Percentiles rank a stretch among this genome's conserved stretches.
phyloP scores from a whole-genome alignment of 2,113 vertebrate species.

The Sylvia atricapilla region DNA sequence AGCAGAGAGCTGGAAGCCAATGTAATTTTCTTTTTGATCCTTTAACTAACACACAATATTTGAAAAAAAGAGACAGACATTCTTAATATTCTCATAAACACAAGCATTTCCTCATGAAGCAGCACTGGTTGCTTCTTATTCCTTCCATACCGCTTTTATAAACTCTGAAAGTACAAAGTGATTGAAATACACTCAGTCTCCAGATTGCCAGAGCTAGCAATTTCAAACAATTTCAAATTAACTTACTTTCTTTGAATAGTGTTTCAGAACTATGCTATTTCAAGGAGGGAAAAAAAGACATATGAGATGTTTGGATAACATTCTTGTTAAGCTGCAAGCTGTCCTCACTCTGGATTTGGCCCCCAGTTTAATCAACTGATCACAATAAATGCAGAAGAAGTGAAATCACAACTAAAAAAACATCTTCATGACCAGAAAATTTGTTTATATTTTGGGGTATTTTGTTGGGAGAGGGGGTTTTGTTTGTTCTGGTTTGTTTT shows the following conservation, averaged over 20 bases:
- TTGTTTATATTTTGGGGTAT: background rate
- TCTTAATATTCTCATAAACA: conserved; percentile 38
- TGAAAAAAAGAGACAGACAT: conserved; percentile 20
- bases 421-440: background rate
- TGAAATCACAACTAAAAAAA: background rate
- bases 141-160: conserved; percentile 12
- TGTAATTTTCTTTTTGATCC: conserved; percentile 20
- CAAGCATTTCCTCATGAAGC: conserved; percentile 44
- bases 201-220: background rate
- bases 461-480: background rate
- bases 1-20: background rate
- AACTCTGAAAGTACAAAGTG: background rate
- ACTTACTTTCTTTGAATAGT: background rate
- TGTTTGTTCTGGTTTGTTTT: too few species aligned
- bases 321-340: background rate
- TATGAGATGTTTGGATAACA: background rate
- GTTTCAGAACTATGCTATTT: background rate
- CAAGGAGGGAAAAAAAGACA: background rate
- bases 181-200: background rate
- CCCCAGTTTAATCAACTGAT: background rate
- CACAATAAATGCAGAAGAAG: background rate
- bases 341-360: background rate
- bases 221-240: conserved; percentile 25
- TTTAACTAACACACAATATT: background rate
- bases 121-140: conserved; percentile 1